Base-by-base conservation (phyloP, 2,113 vertebrate genomes). In the Vireo altiloquus region DNA sequence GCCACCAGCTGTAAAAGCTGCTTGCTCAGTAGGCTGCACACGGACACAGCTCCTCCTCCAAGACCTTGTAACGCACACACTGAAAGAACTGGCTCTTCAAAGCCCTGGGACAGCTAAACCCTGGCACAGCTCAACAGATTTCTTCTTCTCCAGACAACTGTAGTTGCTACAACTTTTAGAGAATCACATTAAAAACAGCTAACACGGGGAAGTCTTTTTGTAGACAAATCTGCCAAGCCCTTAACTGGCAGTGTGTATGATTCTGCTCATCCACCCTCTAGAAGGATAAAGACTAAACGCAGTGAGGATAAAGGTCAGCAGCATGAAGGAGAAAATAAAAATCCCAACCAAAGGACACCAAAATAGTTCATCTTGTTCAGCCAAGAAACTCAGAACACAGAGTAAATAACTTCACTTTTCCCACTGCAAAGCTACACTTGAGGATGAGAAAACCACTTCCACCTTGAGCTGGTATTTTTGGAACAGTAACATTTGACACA, bases 241-340 rank as follows among this genome's bases (percentile, higher is more conserved):
- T 80, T 89, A 69, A 5, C 15, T 21, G 35, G 17, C 87, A 78
- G 4, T 0, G 4, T 4, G 7, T 10, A n/a, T 0, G 0, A 7
- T 40, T 72, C 59, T 76, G 63, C 25, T 77, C 68, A 30, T 4
- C 11, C 31, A 53, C 17, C 59, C 49, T 44, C 64, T 4, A 54
- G 23, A 56, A 87, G 42, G 15, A 40, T 18, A 40, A 64, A 60
- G 64, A 49, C 28, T 93, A 35, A 47, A 74, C 44, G 39, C 8
- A 31, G 39, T 8, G 11, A 70, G 78, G 59, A 17, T 24, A 65
- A 49, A 53, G 31, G n/a, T 23, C 64, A 65, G n/a, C 31, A 82
- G 59, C 31, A n/a, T 1, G 0, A 61, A 46, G 0, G 0, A 90
- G 27, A 66, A 85, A 79, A 59, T 14, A 39, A 81, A 78, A 84